These are phyloP conservation scores for Podilymbus podiceps DNA, from an alignment of 2,113 vertebrate species.

Conservation along the genomic window DNA sequence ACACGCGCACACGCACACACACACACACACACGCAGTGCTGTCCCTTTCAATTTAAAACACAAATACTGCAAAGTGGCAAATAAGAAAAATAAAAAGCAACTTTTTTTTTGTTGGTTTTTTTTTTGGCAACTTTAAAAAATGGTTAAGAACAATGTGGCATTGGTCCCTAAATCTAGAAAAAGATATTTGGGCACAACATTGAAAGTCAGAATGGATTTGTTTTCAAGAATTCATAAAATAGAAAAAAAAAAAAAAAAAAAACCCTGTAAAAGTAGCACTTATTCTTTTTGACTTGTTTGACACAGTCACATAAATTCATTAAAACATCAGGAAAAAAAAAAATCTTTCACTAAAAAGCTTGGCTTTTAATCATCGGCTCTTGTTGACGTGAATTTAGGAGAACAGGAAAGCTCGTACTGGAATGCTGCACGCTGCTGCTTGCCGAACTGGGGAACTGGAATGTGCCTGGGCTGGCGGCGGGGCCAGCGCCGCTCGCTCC, in stretches of 20 bases:
- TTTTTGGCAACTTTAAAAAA: slow-evolving; percentile 56
- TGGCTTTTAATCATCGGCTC: slow-evolving; percentile 66
- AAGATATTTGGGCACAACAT: slow-evolving; percentile 63
- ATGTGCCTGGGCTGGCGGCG: slow-evolving; percentile 75
- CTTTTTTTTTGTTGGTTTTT: slow-evolving; percentile 7
- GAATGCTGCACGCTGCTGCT: slow-evolving; percentile 81
- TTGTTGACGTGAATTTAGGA: slow-evolving; percentile 69
- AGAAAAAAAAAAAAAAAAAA: background rate
- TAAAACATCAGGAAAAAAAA: slow-evolving; percentile 67
- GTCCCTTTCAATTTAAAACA: slow-evolving; percentile 66
- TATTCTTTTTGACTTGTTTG: slow-evolving; percentile 54
- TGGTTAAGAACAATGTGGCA: slow-evolving; percentile 71
- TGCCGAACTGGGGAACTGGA: slow-evolving; percentile 58
- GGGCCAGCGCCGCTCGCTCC: slow-evolving; percentile 56
- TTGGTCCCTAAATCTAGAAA: slow-evolving; percentile 74
- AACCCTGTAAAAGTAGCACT: slow-evolving; percentile 66
- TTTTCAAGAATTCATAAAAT: slow-evolving; percentile 51
- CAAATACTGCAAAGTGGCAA: slow-evolving; percentile 79
- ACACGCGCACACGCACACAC: background rate
- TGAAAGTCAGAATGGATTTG: slow-evolving; percentile 38
- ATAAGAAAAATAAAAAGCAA: slow-evolving; percentile 64
- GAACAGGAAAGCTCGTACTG: slow-evolving; percentile 78
- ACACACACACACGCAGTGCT: slow-evolving; percentile 57
- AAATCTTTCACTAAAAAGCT: slow-evolving; percentile 76
- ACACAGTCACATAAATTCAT: slow-evolving; percentile 77